phyloP scores from a whole-genome alignment of 2,888 invertebrate species.

The Lasioglossum vierecki region DNA sequence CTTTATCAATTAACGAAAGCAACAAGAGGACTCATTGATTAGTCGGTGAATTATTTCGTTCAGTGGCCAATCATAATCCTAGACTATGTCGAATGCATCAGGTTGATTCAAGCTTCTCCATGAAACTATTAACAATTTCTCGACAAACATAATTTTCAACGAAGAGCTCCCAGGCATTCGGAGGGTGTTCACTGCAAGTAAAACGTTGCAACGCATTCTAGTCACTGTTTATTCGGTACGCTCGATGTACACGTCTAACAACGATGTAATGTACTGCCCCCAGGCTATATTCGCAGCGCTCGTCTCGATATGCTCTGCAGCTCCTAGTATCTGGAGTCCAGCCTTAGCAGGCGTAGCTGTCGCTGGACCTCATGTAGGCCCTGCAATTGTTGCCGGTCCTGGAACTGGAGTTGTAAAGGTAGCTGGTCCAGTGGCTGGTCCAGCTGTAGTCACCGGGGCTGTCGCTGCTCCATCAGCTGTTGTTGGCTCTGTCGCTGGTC shows the following conservation, averaged over 20 bases:
- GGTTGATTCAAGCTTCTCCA: no score
- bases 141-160: no score
- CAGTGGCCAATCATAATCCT: no score
- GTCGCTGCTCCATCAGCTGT: conserved; percentile 72
- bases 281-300: conserved; percentile 49
- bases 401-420: conserved; percentile 77
- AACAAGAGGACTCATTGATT: no score
- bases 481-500: conserved; percentile 73
- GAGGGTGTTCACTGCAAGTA: no score
- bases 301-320: conserved; percentile 62
- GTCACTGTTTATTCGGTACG: neutral
- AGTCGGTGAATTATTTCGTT: no score
- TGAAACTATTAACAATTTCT: no score
- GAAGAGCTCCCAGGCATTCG: no score
- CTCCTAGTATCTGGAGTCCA: conserved; percentile 68
- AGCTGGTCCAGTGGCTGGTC: conserved; percentile 79
- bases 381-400: conserved; percentile 76
- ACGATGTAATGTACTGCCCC: neutral
- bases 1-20: no score
- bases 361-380: conserved; percentile 77
- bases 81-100: no score
- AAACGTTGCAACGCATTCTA: neutral
- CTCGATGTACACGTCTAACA: neutral
- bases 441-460: conserved; percentile 75
- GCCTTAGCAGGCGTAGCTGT: conserved; percentile 71